Evolutionary conservation across 1,140 invertebrate species (phyloP).

Genomic region (Conus ventricosus): DNA sequence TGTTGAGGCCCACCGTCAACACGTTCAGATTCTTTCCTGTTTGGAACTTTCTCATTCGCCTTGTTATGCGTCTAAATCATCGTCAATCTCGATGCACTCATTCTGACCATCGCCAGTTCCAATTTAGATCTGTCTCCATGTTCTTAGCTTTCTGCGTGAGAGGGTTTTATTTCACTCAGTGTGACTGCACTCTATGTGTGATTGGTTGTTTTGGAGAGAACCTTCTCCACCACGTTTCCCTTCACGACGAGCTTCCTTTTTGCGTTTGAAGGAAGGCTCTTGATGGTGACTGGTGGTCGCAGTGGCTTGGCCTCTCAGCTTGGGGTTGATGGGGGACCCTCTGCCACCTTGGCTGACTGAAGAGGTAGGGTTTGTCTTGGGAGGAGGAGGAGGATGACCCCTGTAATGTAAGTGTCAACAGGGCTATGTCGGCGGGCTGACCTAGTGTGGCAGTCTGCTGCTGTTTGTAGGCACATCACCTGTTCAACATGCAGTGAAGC

Average conservation of each 20-base stretch:
- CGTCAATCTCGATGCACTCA: neutral
- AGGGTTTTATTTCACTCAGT: neutral
- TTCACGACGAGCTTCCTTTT: conserved; percentile 18
- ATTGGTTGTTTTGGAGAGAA: neutral
- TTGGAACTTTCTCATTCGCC: neutral
- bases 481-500: neutral
- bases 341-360: conserved; percentile 47
- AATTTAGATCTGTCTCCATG: neutral
- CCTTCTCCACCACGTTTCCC: neutral
- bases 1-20: neutral
- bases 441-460: neutral
- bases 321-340: conserved; percentile 54
- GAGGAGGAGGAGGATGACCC: neutral
- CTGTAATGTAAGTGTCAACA: neutral
- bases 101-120: neutral
- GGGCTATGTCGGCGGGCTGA: neutral
- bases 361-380: conserved; percentile 12
- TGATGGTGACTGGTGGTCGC: conserved; percentile 66
- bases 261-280: conserved; percentile 68
- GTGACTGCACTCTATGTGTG: too few species aligned
- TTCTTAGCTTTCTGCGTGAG: neutral
- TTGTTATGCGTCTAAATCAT: neutral
- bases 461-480: conserved; percentile 25
- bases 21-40: neutral
- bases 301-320: conserved; percentile 58